Evolutionary conservation across 2,113 vertebrate species (phyloP).

Genomic region (Protomyctophum bolini): DNA sequence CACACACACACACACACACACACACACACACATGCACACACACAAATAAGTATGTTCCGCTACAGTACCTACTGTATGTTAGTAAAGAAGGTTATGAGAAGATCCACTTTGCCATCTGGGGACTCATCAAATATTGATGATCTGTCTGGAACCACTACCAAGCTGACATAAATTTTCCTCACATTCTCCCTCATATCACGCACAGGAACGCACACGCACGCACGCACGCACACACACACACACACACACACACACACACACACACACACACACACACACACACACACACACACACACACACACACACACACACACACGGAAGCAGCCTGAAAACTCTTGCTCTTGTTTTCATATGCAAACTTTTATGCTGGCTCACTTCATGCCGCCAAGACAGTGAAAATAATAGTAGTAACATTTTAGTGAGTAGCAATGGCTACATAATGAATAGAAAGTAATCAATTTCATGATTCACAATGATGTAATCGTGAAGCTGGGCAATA

Average conservation of each 20-base stretch:
- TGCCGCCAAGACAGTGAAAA: too few relatives aligned
- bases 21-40: conserved; percentile 3
- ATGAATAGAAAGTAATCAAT: too few relatives aligned
- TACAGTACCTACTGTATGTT: conserved; percentile 31
- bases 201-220: neutral
- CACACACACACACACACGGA: neutral
- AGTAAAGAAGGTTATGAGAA: conserved; percentile 44
- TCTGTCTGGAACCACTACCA: conserved; percentile 24
- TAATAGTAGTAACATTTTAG: too few relatives aligned
- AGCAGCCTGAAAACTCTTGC: too few relatives aligned
- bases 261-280: neutral
- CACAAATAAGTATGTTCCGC: neutral
- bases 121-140: conserved; percentile 63
- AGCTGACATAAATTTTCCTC: conserved; percentile 1
- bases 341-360: too few relatives aligned
- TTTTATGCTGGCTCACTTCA: too few relatives aligned
- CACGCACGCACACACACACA: neutral
- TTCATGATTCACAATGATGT: too few relatives aligned
- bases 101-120: conserved; percentile 54
- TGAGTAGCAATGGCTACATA: too few relatives aligned
- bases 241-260: neutral
- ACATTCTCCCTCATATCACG: conserved; percentile 4
- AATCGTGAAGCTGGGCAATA: too few relatives aligned
- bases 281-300: neutral
- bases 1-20: neutral